These are phyloP conservation scores for Chiridota heheva DNA, from an alignment of 35 echinoderm and acorn worm species.

Conservation along the genomic window DNA sequence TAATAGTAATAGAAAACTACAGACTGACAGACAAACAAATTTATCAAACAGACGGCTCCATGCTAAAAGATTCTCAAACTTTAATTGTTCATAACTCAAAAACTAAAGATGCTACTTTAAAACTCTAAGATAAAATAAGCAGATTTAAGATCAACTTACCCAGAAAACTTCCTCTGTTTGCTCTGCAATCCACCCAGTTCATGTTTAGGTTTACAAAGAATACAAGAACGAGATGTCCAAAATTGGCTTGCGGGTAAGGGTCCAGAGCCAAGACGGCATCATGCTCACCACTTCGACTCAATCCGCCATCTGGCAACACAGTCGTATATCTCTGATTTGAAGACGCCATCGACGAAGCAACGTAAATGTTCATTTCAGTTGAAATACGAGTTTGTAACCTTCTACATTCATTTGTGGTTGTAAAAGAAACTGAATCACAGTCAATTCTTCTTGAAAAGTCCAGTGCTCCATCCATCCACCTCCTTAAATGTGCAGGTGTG, in stretches of 20 bases:
- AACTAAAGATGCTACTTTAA: no score
- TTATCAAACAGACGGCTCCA: no score
- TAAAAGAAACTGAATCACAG: constrained; percentile 68
- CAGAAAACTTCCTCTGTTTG: constrained; percentile 46
- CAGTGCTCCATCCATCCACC: constrained; percentile 52
- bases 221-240: constrained; percentile 92
- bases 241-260: constrained; percentile 80
- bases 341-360: constrained; percentile 46
- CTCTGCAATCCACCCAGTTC: constrained; percentile 50
- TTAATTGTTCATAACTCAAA: no score
- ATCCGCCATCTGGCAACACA: constrained; percentile 76
- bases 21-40: no score
- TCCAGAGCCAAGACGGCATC: constrained; percentile 82
- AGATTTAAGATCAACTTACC: constrained; percentile 68
- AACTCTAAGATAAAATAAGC: no score
- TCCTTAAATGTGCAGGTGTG: constrained; percentile 26
- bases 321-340: constrained; percentile 31
- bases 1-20: no score
- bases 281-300: constrained; percentile 72
- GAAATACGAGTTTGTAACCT: constrained; percentile 25
- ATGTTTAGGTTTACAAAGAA: constrained; percentile 72
- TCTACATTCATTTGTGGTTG: constrained; percentile 54
- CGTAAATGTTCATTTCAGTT: constrained; percentile 76
- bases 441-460: constrained; percentile 55
- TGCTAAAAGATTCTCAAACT: no score